Evolutionary conservation across 2,113 vertebrate species (phyloP), one percentile per base, ranked within the genome.

Genomic region (Lepidothrix coronata): DNA sequence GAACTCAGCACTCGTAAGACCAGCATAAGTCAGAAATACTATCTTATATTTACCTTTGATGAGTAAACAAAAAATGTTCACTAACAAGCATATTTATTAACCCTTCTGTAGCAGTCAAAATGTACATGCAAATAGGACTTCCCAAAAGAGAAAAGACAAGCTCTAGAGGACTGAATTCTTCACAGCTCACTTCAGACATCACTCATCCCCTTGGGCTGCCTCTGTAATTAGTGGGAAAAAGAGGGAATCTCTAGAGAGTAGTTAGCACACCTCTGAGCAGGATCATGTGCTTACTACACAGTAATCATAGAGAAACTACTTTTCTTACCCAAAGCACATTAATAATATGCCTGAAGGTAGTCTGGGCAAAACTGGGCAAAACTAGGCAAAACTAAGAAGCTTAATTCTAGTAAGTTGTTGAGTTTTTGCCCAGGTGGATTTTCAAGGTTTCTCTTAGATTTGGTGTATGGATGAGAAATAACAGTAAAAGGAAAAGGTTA

Each of bases 181-280:
- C 31, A 22, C 6, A 58, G 13, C 8, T 63, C 27, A 11, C 35
- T 67, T 82, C 54, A 89, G 71, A 44, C 22, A 66, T 52, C 52
- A 65, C 20, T 51, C 1, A 0, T 54, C 0, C 1, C 15, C 7
- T 61, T 85, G 37, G 33, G 21, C 21, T 92, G 33, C 18, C 14
- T 74, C 48, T 61, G 23, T 39, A 65, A 65, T 31, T 33, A 72
- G 2, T 10, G 22, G 44, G 23, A 12, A 63, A 85, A 67, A 51
- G 10, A 70, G 7, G 55, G 35, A 43, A 35, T 44, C 35, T 72
- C 48, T 48, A 59, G 57, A 23, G 31, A 44, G 27, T 6, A 10
- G 9, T 44, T 48, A 35, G 30, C 35, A 44, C 17, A 59, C 30
- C 52, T 74, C 1, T 30, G 43, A 41, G 66, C 24, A 51, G 28